These are phyloP conservation scores for Sminthurides bifidus DNA, from an alignment of 1,140 invertebrate species.

Conservation along the genomic window DNA sequence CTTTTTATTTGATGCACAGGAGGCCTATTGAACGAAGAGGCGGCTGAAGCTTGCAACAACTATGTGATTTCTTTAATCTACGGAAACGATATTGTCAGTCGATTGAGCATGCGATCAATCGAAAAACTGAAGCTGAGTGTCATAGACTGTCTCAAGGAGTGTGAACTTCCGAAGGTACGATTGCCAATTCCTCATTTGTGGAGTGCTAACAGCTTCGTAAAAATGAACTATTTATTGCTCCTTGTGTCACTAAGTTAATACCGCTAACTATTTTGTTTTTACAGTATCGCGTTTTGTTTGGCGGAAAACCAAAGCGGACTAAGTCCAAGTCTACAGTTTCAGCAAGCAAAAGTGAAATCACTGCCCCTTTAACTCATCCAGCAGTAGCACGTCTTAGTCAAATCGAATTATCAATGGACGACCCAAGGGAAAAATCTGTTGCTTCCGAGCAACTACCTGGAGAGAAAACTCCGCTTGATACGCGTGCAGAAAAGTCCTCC, in stretches of 20 bases:
- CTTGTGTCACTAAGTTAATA: background rate
- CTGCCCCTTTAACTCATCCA: background rate
- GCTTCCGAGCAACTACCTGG: background rate
- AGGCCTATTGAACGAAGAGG: conserved; percentile 57
- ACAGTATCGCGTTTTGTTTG: background rate
- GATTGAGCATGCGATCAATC: conserved; percentile 63
- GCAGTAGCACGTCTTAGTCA: no score
- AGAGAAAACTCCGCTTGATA: background rate
- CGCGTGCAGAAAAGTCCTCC: background rate
- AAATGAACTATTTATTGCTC: background rate
- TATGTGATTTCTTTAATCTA: conserved; percentile 75
- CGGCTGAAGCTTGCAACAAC: conserved; percentile 55
- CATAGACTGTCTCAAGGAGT: conserved; percentile 9
- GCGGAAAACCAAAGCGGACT: background rate
- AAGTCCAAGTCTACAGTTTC: background rate
- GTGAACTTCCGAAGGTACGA: conserved; percentile 20
- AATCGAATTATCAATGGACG: no score
- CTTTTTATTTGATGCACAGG: no score
- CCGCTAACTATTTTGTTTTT: background rate
- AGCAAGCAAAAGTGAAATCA: background rate
- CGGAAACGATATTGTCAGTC: conserved; percentile 79
- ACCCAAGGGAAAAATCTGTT: no score
- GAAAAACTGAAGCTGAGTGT: conserved; percentile 33
- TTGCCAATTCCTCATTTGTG: background rate
- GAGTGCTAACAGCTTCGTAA: background rate